Evolutionary conservation across 2,797 vertebrate genomes (phyloP).

Genomic region (Protosalanx chinensis): DNA sequence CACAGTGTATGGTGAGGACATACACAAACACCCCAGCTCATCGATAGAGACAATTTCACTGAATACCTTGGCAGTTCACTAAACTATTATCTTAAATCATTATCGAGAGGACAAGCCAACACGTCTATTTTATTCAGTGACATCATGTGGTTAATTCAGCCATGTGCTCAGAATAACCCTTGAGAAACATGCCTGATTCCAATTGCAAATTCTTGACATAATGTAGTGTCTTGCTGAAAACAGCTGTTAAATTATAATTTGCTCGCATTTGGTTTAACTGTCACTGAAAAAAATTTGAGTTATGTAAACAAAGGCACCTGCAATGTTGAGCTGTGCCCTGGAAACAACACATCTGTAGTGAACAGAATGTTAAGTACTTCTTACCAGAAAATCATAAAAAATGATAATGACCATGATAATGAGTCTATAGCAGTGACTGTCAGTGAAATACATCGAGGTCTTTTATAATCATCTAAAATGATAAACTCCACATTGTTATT

Average conservation of each 20-base stretch:
- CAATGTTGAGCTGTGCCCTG: neutral
- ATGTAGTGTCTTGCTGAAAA: conserved; percentile 5
- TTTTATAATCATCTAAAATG: neutral
- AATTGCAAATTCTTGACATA: conserved; percentile 23
- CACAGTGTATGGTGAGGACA: conserved; percentile 49
- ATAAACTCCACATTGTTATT: neutral
- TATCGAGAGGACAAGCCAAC: neutral
- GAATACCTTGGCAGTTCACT: conserved; percentile 13
- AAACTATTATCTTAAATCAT: neutral
- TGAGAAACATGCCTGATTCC: neutral
- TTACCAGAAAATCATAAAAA: neutral
- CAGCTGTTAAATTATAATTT: conserved; percentile 4
- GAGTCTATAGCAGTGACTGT: neutral
- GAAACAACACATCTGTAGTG: neutral
- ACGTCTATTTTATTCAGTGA: neutral
- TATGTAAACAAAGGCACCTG: neutral
- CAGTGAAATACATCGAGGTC: neutral
- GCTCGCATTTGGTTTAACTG: neutral
- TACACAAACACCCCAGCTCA: conserved; percentile 37
- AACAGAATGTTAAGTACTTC: neutral
- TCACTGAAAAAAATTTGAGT: neutral
- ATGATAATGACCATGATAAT: neutral
- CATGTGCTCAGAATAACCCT: neutral
- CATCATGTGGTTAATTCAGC: neutral
- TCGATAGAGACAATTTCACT: conserved; percentile 3